A percentile compares a stretch with the other conserved stretches of the same genome.
Conservation (phyloP, 2,888 invertebrate species). For the Esperia sulphurella region DNA sequence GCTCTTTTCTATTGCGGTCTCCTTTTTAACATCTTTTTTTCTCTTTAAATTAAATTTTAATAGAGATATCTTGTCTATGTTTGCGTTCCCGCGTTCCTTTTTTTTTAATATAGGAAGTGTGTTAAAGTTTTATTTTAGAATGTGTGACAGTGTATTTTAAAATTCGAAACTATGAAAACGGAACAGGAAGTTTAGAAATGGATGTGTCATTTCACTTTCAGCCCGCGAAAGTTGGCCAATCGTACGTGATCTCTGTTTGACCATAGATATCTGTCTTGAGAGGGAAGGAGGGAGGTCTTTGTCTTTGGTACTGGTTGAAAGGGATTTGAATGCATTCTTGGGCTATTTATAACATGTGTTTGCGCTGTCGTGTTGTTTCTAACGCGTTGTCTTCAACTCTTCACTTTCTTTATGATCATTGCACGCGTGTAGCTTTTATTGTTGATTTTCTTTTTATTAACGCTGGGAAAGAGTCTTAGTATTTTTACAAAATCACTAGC, state of each 20-base stretch:
- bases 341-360: slow-evolving; percentile 3
- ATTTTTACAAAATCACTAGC: no score
- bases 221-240: slow-evolving; percentile 38
- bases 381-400: not conserved
- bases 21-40: slow-evolving; percentile 5
- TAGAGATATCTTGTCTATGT: not conserved
- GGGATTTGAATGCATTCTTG: slow-evolving; percentile 20
- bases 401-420: not conserved
- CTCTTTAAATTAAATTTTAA: not conserved
- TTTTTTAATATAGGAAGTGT: not conserved
- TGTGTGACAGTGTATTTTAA: not conserved
- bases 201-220: slow-evolving; percentile 40
- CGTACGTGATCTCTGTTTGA: slow-evolving; percentile 23
- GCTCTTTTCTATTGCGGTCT: slow-evolving; percentile 51
- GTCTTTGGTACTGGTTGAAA: slow-evolving; percentile 20
- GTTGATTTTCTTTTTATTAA: not conserved
- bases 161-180: slow-evolving; percentile 19
- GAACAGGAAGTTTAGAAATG: slow-evolving; percentile 45
- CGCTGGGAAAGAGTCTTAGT: no score
- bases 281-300: slow-evolving; percentile 16
- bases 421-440: no score
- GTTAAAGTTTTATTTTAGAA: not conserved
- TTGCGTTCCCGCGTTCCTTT: not conserved
- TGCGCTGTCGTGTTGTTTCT: not conserved
- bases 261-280: slow-evolving; percentile 4